Evolutionary conservation across 2,113 vertebrate genomes (phyloP), one percentile per base, ranked within the genome.

Genomic region (Orthonyx spaldingii): DNA sequence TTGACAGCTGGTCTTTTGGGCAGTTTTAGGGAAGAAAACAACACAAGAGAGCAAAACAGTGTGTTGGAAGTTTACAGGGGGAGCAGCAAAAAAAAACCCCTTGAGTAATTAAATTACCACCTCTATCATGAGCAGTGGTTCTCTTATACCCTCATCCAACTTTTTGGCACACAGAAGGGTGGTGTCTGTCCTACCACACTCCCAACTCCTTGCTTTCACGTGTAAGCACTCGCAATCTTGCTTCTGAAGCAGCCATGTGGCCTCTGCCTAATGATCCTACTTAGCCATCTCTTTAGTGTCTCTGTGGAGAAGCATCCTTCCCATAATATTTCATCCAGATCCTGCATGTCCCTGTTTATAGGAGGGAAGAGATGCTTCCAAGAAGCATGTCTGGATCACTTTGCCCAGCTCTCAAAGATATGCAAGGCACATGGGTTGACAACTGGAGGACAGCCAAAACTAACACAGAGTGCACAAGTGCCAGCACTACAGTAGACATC

Each of bases 401-500:
- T 8, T 74, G 27, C n/a, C 42, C 13, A 57, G 20, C 56, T 57
- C 68, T 46, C 74, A 69, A 65, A 76, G 64, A 46, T 42, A 65
- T 22, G 15, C 72, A 91, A 28, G 56, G 59, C n/a, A 84, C 27
- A 39, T 4, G 16, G 11, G 10, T 14, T 47, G 32, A 65, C 59
- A 87, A 8, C 18, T 28, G 26, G n/a, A 65, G 12, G 13, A 71
- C 0, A 0, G 26, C 52, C 44, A 85, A n/a, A 66, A 82, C 23
- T 13, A 69, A 77, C 23, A 33, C 20, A 5, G 12, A 16, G 11
- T 5, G 16, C 3, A 0, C 47, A 68, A 79, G 52, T 0, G 0
- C 74, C 78, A 90, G 39, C 42, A 30, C 22, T 61, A 21, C 23
- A 70, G 52, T 56, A 65, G 33, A 33, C 41, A 37, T 18, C 57